Evolutionary conservation across 2,113 vertebrate genomes (phyloP).

Genomic region (Verasper variegatus): DNA sequence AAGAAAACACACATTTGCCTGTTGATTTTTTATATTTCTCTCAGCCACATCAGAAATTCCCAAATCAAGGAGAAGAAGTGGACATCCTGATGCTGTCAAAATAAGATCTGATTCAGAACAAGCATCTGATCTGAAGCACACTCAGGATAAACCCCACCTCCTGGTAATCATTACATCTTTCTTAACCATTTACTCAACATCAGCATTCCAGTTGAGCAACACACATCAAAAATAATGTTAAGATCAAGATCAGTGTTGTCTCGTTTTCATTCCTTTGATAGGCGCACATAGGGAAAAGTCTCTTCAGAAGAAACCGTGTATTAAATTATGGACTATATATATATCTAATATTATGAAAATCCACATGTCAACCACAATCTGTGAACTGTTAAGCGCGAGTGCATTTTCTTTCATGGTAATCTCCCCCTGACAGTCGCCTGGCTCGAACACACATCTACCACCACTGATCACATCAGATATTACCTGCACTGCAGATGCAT

Average conservation of each 20-base stretch:
- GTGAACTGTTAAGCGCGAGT: background rate
- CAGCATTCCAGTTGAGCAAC: background rate
- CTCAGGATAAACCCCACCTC: too few species aligned
- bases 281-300: background rate
- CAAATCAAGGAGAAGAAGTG: background rate
- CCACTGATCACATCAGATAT: slow-evolving; percentile 7
- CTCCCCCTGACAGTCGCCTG: slow-evolving; percentile 21
- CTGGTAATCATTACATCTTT: background rate
- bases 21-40: too few species aligned
- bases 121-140: background rate
- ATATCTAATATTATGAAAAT: background rate
- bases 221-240: background rate
- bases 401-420: slow-evolving; percentile 3
- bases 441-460: background rate
- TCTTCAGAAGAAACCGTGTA: background rate
- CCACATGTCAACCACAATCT: background rate
- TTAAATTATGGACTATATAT: background rate
- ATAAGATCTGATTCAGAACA: background rate
- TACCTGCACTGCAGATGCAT: slow-evolving; percentile 35
- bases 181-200: background rate
- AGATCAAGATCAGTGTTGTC: background rate
- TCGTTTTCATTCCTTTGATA: background rate
- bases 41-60: too few species aligned
- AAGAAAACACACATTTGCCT: too few species aligned
- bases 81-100: too few species aligned